phyloP scores from a whole-genome alignment of 2,113 vertebrate species.

The Petaurus breviceps region DNA sequence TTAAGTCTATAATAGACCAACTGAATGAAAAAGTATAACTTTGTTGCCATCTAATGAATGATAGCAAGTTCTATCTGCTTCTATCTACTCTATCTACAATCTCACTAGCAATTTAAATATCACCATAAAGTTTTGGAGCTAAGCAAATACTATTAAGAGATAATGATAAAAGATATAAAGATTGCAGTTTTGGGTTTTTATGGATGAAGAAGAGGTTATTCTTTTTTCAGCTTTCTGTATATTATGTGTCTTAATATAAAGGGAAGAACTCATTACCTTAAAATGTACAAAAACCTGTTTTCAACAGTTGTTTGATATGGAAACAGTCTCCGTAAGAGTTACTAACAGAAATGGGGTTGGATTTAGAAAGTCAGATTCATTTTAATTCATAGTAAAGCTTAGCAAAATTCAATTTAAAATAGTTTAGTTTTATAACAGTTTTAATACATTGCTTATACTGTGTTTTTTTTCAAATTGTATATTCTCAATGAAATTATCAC shows the following conservation, averaged over 20 bases:
- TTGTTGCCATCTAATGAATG: constrained; percentile 51
- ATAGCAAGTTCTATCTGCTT: constrained; percentile 24
- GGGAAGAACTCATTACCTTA: neutral
- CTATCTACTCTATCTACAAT: neutral
- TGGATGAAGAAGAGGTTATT: neutral
- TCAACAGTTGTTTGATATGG: neutral
- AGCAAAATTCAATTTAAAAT: constrained; percentile 20
- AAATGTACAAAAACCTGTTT: neutral
- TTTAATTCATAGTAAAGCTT: constrained; percentile 31
- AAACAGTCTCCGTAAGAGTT: neutral
- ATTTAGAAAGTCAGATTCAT: constrained; percentile 25
- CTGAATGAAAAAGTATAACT: constrained; percentile 56
- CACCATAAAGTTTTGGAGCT: constrained; percentile 29
- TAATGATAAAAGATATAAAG: neutral
- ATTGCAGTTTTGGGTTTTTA: neutral
- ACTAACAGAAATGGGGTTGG: neutral
- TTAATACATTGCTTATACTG: neutral
- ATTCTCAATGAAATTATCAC: neutral
- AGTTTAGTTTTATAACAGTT: neutral
- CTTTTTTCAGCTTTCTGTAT: neutral
- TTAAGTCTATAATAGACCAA: constrained; percentile 45
- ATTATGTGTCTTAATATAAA: neutral
- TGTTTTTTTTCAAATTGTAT: neutral
- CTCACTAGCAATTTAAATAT: constrained; percentile 51
- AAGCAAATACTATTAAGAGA: constrained; percentile 4